Base-by-base conservation (phyloP, 2,888 invertebrate species). In the Drosophila meridiana region DNA sequence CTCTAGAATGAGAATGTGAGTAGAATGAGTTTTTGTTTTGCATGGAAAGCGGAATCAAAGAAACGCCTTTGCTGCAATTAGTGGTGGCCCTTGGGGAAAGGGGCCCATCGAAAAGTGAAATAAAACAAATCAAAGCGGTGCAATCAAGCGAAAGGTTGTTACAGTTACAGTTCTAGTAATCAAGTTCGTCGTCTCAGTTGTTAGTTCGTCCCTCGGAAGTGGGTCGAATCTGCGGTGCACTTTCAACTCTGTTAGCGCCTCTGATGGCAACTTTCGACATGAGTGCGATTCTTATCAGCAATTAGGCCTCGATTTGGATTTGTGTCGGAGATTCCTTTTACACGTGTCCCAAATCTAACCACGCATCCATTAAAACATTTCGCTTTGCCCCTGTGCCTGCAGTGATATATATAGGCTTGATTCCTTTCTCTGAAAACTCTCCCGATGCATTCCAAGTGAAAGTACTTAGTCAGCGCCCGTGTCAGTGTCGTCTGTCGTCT, bases 241-340 rank as follows among this genome's bases (percentile, higher is more conserved):
- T 81, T 70, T 80, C 73, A 80, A 82, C 76, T 77, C 34, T 58
- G 59, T 38, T 66, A 69, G 58, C 67, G 57, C 59, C 63, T 60
- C 63, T 56, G 60, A 64, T 43, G 70, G 42, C 32, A 61, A 69
- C 76, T 76, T 74, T 80, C 76, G 53, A 68, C 63, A 67, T 67
- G 73, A 52, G 45, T 70, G 72, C 47, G 85, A 88, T 88, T 69
- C 74, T 60, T 86, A 85, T 85, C 88, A 66, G 57, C 81, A 85
- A 82, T 85, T 73, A 85, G 77, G 65, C 45, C 50, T 56, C 53
- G 67, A 65, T 76, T 56, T 40, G 11, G 67, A 65, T 76, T 56
- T 40, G 11, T 30, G 38, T 55, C 30, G 20, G 59, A 78, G 78
- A 70, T 65, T 71, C 77, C 68, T 52, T 66, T 65, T 45, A 47